Evolutionary conservation across 53 echinoderm and acorn worm genomes (phyloP).

Genomic region (Apostichopus leukothele): DNA sequence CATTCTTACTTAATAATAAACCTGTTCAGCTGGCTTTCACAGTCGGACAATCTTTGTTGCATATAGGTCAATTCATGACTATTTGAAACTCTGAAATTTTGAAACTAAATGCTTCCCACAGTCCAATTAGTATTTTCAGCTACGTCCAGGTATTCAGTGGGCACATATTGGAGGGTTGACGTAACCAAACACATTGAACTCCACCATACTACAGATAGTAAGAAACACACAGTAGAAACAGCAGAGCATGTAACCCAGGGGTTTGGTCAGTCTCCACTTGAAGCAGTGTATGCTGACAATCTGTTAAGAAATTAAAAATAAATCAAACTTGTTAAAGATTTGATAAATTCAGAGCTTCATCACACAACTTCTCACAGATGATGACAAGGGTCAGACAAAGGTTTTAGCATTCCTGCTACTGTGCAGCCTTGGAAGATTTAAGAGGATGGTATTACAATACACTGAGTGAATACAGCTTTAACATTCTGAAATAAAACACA

Average conservation of each 20-base stretch:
- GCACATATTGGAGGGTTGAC: conserved; percentile 88
- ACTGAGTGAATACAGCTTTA: too few species aligned
- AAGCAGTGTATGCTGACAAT: conserved; percentile 85
- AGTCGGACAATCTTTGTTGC: neutral
- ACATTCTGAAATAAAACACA: too few species aligned
- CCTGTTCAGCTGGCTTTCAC: neutral
- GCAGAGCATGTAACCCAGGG: conserved; percentile 67
- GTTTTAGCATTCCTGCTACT: too few species aligned
- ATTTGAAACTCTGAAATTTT: neutral
- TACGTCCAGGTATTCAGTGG: neutral
- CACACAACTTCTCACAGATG: too few species aligned
- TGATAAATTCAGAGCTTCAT: too few species aligned
- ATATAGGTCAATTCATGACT: neutral
- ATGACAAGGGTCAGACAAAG: neutral
- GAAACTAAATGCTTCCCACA: neutral
- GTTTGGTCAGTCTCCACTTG: conserved; percentile 79
- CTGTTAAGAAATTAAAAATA: conserved; percentile 39
- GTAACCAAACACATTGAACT: conserved; percentile 90
- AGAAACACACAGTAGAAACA: conserved; percentile 81
- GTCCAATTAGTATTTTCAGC: neutral
- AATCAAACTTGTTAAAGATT: too few species aligned
- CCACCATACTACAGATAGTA: conserved; percentile 75
- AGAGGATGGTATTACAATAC: too few species aligned
- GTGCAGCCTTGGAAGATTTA: too few species aligned
- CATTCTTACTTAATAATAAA: neutral